Evolutionary conservation across 2,797 vertebrate genomes (phyloP).

Genomic region (Psittacula derbiana): DNA sequence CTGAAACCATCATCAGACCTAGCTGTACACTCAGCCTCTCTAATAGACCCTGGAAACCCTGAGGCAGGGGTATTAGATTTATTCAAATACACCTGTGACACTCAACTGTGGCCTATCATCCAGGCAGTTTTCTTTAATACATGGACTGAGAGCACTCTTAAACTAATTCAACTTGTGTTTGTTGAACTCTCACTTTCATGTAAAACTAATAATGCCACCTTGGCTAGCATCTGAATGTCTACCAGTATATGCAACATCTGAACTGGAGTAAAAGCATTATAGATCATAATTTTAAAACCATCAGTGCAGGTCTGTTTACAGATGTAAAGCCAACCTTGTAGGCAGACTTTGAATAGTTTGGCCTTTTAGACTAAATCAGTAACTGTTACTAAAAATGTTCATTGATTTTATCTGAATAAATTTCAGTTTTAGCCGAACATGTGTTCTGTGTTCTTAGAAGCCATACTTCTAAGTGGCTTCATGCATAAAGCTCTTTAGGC

Average conservation of each 20-base stretch:
- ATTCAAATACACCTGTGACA: background rate
- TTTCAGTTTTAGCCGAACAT: background rate
- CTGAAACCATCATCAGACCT: background rate
- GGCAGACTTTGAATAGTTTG: background rate
- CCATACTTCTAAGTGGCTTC: background rate
- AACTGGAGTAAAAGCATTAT: background rate
- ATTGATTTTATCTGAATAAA: background rate
- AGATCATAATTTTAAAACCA: background rate
- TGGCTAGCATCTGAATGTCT: background rate
- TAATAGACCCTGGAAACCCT: background rate
- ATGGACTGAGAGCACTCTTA: background rate
- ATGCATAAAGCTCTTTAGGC: background rate
- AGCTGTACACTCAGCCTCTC: background rate
- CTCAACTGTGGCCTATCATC: background rate
- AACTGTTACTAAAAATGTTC: background rate
- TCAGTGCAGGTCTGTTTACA: background rate
- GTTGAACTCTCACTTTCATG: background rate
- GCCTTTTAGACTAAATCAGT: background rate
- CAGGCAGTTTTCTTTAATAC: background rate
- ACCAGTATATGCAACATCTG: background rate
- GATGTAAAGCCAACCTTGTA: background rate
- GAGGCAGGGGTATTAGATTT: background rate
- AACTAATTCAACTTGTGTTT: background rate
- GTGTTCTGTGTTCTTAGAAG: background rate
- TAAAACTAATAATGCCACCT: background rate